Evolutionary conservation across 2,113 vertebrate species (phyloP).

Genomic region (Microcebus lehilahytsara): DNA sequence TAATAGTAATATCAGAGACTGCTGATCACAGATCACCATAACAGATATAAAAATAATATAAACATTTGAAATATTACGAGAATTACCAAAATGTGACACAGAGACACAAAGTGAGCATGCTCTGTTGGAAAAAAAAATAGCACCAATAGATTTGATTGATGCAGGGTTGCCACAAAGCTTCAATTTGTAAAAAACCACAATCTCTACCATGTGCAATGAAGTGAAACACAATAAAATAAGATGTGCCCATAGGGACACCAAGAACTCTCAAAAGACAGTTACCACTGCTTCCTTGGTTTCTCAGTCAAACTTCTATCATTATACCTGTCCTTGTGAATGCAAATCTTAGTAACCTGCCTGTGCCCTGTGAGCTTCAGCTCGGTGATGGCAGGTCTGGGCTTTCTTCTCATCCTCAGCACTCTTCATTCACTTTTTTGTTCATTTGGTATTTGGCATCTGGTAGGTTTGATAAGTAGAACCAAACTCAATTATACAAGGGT

Average conservation of each 20-base stretch:
- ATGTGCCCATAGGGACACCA: not conserved
- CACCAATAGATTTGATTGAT: not conserved
- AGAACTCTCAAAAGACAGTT: not conserved
- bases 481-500: not conserved
- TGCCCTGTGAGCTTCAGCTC: rapidly evolving
- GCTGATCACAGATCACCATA: not conserved
- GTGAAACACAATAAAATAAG: not conserved
- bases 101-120: not conserved
- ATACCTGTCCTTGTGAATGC: rapidly evolving
- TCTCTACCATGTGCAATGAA: not conserved
- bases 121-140: not conserved
- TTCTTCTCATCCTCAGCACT: not conserved
- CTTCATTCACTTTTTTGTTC: no score
- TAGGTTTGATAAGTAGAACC: not conserved
- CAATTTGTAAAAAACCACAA: not conserved
- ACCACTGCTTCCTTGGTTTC: not conserved
- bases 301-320: rapidly evolving
- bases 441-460: no score
- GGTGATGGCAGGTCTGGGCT: rapidly evolving
- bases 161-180: not conserved
- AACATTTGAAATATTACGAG: not conserved
- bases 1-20: not conserved
- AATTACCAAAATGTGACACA: not conserved
- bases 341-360: not conserved
- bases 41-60: not conserved